A percentile compares a stretch with the other conserved stretches of the same genome.
These are phyloP conservation scores for Microdon myrmicae DNA, from an alignment of 2,888 invertebrate species.

Conservation along the genomic window DNA sequence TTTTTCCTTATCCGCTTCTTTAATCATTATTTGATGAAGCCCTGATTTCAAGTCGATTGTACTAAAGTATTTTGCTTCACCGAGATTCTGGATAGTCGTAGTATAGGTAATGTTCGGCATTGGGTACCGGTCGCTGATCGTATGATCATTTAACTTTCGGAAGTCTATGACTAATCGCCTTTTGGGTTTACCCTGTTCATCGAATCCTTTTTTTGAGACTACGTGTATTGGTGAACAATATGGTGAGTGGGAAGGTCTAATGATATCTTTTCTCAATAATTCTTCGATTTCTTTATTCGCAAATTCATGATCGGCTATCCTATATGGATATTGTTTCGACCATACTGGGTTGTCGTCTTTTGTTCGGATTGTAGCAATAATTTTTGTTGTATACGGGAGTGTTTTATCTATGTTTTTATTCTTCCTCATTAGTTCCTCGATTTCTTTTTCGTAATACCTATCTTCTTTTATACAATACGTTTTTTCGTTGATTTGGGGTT, in stretches of 20 bases:
- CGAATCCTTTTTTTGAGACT: slow-evolving; percentile 22
- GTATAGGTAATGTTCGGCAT: slow-evolving; percentile 16
- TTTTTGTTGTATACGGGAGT: no score
- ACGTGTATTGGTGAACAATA: slow-evolving; percentile 30
- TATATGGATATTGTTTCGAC: no score
- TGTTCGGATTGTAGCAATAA: no score
- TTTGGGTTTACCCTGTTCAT: slow-evolving; percentile 23
- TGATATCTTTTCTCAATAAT: no score
- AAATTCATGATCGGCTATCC: no score
- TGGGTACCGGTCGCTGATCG: slow-evolving; percentile 30
- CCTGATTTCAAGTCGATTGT: slow-evolving; percentile 40
- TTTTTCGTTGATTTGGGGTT: no score
- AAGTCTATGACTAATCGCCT: slow-evolving; percentile 33
- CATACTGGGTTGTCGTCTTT: no score
- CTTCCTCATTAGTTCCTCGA: no score
- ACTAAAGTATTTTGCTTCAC: slow-evolving; percentile 30
- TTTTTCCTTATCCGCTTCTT: slow-evolving; percentile 25
- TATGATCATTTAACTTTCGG: slow-evolving; percentile 29
- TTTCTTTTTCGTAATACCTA: no score
- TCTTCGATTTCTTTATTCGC: no score
- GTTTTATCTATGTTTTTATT: no score
- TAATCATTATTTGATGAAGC: slow-evolving; percentile 16
- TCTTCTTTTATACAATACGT: no score
- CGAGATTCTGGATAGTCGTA: slow-evolving; percentile 30
- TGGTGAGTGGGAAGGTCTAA: slow-evolving; percentile 23